These are phyloP conservation scores for Pontoporia blainvillei DNA, from an alignment of 2,113 vertebrate genomes.

Conservation along the genomic window DNA sequence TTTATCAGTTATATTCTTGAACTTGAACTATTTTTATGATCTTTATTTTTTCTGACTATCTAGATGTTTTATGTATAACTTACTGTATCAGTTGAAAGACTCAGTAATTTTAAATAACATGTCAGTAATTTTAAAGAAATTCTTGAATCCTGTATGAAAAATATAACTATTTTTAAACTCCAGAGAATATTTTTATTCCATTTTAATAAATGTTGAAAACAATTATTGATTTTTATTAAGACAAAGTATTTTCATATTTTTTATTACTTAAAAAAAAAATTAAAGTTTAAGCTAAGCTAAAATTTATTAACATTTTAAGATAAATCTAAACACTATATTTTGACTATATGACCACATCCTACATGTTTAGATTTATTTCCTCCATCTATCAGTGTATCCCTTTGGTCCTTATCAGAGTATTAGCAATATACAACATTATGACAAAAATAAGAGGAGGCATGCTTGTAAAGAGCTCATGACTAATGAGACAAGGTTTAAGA, in stretches of 20 bases:
- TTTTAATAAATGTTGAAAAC: not conserved
- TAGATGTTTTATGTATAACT: not conserved
- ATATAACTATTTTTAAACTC: not conserved
- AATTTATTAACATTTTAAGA: not conserved
- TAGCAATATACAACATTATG: not conserved
- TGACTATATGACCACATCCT: not conserved
- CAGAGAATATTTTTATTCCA: not conserved
- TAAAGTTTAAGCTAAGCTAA: not conserved
- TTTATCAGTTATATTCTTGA: not conserved
- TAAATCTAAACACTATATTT: not conserved
- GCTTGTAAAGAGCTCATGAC: not conserved
- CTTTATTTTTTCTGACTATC: not conserved
- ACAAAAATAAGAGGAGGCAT: not conserved
- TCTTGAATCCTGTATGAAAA: not conserved
- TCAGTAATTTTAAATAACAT: not conserved
- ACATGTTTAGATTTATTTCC: not conserved
- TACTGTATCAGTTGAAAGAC: not conserved
- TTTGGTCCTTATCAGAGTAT: not conserved
- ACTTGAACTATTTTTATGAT: not conserved
- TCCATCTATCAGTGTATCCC: not conserved
- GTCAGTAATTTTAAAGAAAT: not conserved
- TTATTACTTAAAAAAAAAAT: not conserved
- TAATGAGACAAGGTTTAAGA: not conserved
- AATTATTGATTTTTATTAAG: slow-evolving; percentile 3
- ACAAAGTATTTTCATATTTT: not conserved